Evolutionary conservation across 2,797 vertebrate species (phyloP), one percentile per base, ranked within the genome.

Genomic region (Eulemur coronatus): DNA sequence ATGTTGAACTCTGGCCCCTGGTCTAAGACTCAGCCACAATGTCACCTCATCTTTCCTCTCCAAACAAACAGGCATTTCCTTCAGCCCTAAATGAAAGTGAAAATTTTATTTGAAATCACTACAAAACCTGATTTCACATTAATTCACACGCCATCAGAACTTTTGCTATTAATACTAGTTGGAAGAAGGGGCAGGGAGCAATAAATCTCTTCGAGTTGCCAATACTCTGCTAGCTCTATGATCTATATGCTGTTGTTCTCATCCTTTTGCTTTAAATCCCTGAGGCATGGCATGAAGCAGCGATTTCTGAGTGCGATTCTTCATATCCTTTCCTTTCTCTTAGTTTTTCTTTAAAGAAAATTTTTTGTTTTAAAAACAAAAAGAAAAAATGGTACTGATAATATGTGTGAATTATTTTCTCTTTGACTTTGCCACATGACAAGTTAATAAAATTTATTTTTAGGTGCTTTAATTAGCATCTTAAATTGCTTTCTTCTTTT

Each of bases 391-490:
- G 1, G 48, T 12, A n/a, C 4, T 63, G 46, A 61, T 75, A 30
- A 15, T 28, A 63, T 1, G 28, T 41, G 57, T 41, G 22, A 89
- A 43, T 82, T 78, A 11, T 10, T 73, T 93, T 91, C 52, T 61
- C n/a, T 94, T 59, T 80, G 65, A 81, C 41, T 70, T 85, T 35
- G 67, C 63, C 41, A 70, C 20, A 5, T 59, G 46, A 76, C 30
- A 82, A 67, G 22, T 35, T 91, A 85, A 67, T 84, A 26, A 85
- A 84, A 85, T 26, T 76, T 13, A 84, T 84, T 82, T 81, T 76
- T 87, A 80, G 81, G 35, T 70, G 52, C 48, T 55, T 93, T 89
- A 67, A 72, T 59, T 76, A 75, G 52, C 35, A 57, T 81, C 76
- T 90, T 57, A 80, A 87, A 81, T 41, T 63, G 46, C 38, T 89